Conservation (phyloP, 2,797 vertebrate species). For the Limosa lapponica region DNA sequence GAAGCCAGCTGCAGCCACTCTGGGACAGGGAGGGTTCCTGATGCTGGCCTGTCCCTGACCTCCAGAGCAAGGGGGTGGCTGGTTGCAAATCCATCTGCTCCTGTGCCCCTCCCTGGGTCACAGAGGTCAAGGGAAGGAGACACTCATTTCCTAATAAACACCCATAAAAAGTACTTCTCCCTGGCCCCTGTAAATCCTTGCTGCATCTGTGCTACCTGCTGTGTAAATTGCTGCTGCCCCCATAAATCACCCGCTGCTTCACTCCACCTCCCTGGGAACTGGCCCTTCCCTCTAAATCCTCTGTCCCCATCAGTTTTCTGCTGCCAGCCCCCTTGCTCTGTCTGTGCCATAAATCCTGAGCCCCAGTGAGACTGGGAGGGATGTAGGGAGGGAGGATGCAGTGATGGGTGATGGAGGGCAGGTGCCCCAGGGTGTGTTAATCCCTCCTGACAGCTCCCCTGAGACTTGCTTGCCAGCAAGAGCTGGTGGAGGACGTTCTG, state of each 20-base stretch:
- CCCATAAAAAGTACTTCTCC: not conserved
- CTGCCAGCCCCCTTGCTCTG: not conserved
- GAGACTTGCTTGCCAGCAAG: not conserved
- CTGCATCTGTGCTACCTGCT: not conserved
- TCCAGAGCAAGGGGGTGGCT: not conserved
- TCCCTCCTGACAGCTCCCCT: not conserved
- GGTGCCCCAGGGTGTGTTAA: not conserved
- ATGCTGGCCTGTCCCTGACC: not conserved
- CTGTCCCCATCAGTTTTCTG: not conserved
- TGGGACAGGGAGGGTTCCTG: not conserved
- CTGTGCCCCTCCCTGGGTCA: not conserved
- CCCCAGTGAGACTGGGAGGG: not conserved
- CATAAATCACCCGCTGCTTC: constrained; percentile 17
- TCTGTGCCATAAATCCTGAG: not conserved
- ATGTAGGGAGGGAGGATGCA: not conserved
- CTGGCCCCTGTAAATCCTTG: constrained; percentile 4
- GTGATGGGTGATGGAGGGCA: not conserved
- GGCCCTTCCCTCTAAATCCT: constrained; percentile 20
- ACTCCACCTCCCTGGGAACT: not conserved
- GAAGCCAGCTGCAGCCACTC: not conserved
- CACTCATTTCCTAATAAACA: not conserved
- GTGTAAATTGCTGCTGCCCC: constrained; percentile 25
- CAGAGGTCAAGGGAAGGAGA: not conserved
- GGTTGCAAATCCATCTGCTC: not conserved
- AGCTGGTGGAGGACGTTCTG: constrained; percentile 27